These are phyloP conservation scores for Acanthosepion esculentum DNA, from an alignment of 2,888 invertebrate species.

Conservation along the genomic window DNA sequence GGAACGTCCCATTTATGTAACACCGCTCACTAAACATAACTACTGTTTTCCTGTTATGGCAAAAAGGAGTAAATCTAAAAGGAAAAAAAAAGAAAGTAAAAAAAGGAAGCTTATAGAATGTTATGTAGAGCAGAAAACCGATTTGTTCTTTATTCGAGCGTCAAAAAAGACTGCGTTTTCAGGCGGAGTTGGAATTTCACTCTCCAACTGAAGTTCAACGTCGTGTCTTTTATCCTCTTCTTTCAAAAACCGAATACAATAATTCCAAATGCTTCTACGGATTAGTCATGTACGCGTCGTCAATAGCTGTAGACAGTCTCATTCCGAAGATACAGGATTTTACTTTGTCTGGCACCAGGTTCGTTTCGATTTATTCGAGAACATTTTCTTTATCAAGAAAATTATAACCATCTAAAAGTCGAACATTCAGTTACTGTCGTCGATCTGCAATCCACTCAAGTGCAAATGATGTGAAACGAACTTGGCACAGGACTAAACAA, in stretches of 20 bases:
- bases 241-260: background rate
- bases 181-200: background rate
- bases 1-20: background rate
- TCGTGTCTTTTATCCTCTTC: background rate
- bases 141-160: background rate
- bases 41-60: background rate
- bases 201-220: background rate
- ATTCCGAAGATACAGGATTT: too few species aligned
- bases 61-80: background rate
- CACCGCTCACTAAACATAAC: slow-evolving; percentile 5
- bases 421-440: too few species aligned
- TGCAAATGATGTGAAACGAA: too few species aligned
- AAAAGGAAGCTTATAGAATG: background rate
- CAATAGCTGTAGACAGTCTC: too few species aligned
- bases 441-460: too few species aligned
- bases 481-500: too few species aligned
- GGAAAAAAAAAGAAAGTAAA: too few species aligned
- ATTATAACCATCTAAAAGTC: too few species aligned
- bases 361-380: too few species aligned
- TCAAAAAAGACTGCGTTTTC: background rate
- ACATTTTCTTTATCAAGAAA: too few species aligned
- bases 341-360: too few species aligned
- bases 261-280: background rate
- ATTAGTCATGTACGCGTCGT: too few species aligned
- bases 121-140: background rate